Percentiles rank a stretch among this genome's conserved stretches.
These are phyloP conservation scores for Vimba vimba DNA, from an alignment of 2,113 vertebrate genomes.

Conservation along the genomic window DNA sequence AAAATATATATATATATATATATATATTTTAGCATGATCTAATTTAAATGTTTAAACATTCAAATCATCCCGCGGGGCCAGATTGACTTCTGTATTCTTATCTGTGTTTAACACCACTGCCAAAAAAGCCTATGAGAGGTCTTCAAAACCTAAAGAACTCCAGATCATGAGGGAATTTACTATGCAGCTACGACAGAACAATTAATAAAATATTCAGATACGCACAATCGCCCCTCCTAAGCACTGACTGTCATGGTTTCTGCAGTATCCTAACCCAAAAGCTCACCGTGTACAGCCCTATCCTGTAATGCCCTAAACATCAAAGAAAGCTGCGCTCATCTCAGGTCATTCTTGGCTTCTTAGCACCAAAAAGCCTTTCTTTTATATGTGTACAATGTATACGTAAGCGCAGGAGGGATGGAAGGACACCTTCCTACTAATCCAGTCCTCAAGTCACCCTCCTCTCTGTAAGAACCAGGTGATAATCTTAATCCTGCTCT, in stretches of 20 bases:
- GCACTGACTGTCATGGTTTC: not conserved
- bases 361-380: conserved; percentile 2
- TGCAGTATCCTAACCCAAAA: not conserved
- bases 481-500: conserved; percentile 59
- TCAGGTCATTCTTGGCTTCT: conserved; percentile 16
- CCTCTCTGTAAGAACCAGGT: conserved; percentile 37
- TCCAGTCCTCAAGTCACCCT: conserved; percentile 50
- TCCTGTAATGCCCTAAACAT: not conserved
- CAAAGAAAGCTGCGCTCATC: conserved; percentile 19
- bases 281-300: not conserved
- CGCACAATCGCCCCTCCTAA: not conserved
- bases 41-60: not conserved
- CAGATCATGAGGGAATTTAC: not conserved
- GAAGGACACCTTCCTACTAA: conserved; percentile 53
- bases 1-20: no score
- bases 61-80: not conserved
- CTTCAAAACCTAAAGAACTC: not conserved
- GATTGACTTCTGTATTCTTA: not conserved
- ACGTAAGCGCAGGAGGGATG: conserved; percentile 17
- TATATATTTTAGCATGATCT: not conserved
- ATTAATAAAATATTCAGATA: not conserved
- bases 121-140: not conserved
- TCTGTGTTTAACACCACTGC: no score
- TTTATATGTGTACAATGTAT: conserved; percentile 13
- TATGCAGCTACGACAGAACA: not conserved